phyloP scores from a whole-genome alignment of 2,113 vertebrate species.

The Forbesichthys agassizii region DNA sequence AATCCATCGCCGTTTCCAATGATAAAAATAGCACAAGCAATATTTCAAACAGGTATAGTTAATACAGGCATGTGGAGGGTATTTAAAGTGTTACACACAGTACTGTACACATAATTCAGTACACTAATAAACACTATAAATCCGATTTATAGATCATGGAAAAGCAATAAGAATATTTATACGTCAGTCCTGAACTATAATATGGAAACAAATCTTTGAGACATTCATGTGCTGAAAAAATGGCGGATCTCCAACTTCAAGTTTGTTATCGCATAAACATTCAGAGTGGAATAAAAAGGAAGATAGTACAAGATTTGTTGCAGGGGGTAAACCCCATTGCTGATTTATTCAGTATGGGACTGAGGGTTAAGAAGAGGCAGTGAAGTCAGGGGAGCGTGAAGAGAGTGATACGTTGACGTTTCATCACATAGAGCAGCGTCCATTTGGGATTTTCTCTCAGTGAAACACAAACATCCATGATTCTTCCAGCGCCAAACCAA shows the following conservation, averaged over 20 bases:
- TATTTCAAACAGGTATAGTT: too few relatives aligned
- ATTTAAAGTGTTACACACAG: too few relatives aligned
- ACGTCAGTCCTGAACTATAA: too few relatives aligned
- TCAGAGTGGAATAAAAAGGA: neutral
- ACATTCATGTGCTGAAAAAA: neutral
- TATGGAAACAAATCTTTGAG: neutral
- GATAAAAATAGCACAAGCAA: too few relatives aligned
- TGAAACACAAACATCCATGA: constrained; percentile 23
- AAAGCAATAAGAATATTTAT: too few relatives aligned
- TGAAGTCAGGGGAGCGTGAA: constrained; percentile 37
- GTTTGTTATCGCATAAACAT: neutral
- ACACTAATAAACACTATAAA: too few relatives aligned
- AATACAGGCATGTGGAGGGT: too few relatives aligned
- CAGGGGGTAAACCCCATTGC: neutral
- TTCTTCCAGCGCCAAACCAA: neutral
- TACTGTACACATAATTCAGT: too few relatives aligned
- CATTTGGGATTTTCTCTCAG: neutral
- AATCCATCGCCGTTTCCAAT: too few relatives aligned
- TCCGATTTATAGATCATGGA: too few relatives aligned
- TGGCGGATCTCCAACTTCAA: neutral
- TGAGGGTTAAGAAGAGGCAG: constrained; percentile 24
- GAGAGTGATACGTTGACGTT: constrained; percentile 21
- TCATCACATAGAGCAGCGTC: constrained; percentile 32
- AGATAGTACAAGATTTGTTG: neutral
- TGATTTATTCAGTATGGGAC: constrained; percentile 19